phyloP scores from a whole-genome alignment of 2,888 invertebrate species.

The Taenaris catops region DNA sequence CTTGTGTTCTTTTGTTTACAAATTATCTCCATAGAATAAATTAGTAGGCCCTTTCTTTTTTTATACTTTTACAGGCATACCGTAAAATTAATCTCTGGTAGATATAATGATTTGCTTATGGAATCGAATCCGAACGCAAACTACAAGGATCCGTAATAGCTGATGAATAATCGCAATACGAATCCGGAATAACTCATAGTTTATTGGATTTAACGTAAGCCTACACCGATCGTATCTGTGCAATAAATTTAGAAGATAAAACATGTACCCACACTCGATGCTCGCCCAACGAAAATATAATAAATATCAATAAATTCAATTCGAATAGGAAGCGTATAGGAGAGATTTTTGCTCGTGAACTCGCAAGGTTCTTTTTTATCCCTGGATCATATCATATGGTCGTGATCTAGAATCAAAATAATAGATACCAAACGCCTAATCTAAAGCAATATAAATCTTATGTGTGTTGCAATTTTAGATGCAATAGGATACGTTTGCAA shows the following conservation, averaged over 20 bases:
- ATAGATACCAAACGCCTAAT: constrained; percentile 12
- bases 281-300: constrained; percentile 40
- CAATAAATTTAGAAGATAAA: constrained; percentile 72
- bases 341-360: constrained; percentile 20
- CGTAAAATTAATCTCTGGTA: no score
- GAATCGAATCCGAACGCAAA: constrained; percentile 19
- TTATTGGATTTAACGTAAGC: constrained; percentile 53
- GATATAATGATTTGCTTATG: not conserved
- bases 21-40: constrained; percentile 12
- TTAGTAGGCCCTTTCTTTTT: constrained; percentile 10
- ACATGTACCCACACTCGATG: constrained; percentile 36
- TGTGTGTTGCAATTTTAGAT: constrained; percentile 14
- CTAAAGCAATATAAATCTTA: constrained; percentile 13
- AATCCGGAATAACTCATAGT: constrained; percentile 44
- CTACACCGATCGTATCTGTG: constrained; percentile 63
- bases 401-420: constrained; percentile 18
- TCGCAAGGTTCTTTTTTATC: constrained; percentile 11
- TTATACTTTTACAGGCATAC: constrained; percentile 1
- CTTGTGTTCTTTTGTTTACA: constrained; percentile 24
- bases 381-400: constrained; percentile 8
- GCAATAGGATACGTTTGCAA: constrained; percentile 29
- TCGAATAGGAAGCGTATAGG: constrained; percentile 32
- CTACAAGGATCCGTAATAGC: constrained; percentile 20
- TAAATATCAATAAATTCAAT: constrained; percentile 41
- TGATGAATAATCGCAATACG: constrained; percentile 25